These are phyloP conservation scores for Cairina moschata DNA, from an alignment of 2,113 vertebrate species.

Conservation along the genomic window DNA sequence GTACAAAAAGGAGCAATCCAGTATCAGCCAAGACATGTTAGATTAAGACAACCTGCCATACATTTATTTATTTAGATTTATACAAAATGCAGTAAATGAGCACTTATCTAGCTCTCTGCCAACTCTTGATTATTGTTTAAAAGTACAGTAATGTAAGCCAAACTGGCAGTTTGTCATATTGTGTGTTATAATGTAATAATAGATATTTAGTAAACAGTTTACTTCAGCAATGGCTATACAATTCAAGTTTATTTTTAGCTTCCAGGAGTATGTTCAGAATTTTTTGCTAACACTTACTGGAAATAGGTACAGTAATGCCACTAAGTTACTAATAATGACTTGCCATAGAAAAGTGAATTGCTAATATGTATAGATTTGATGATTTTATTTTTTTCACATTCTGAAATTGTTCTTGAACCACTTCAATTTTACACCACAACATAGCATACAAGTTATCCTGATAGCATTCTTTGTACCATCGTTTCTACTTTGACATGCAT, in stretches of 20 bases:
- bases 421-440: background rate
- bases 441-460: background rate
- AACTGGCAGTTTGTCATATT: constrained; percentile 50
- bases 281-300: constrained; percentile 46
- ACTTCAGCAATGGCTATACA: constrained; percentile 33
- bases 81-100: constrained; percentile 24
- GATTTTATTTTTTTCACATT: background rate
- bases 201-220: constrained; percentile 65
- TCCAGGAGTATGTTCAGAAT: constrained; percentile 23
- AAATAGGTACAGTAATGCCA: constrained; percentile 39
- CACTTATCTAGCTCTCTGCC: constrained; percentile 20
- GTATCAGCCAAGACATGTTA: background rate
- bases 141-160: constrained; percentile 19
- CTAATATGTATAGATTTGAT: constrained; percentile 1
- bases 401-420: background rate
- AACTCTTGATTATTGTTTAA: constrained; percentile 48
- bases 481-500: background rate
- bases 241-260: constrained; percentile 63
- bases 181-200: constrained; percentile 35
- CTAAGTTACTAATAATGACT: constrained; percentile 44
- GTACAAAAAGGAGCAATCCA: background rate
- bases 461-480: background rate
- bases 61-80: constrained; percentile 29
- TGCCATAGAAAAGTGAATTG: constrained; percentile 33
- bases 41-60: constrained; percentile 3